phyloP scores from a whole-genome alignment of 2,113 vertebrate genomes.

The Cyanoliseus patagonus region DNA sequence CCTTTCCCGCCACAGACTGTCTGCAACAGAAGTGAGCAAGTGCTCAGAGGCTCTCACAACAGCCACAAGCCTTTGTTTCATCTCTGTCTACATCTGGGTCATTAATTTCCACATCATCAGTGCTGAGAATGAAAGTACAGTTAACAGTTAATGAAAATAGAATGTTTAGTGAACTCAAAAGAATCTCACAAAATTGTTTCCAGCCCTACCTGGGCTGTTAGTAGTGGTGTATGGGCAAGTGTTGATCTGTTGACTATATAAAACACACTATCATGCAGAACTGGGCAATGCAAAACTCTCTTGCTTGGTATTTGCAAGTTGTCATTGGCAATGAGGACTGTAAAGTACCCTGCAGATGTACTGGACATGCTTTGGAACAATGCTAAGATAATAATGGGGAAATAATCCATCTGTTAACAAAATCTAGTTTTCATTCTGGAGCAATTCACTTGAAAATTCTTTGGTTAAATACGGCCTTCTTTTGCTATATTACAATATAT shows the following conservation, averaged over 20 bases:
- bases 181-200: background rate
- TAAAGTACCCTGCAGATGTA: background rate
- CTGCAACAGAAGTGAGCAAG: background rate
- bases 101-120: background rate
- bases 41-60: background rate
- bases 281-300: background rate
- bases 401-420: constrained; percentile 3
- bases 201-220: background rate
- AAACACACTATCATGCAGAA: background rate
- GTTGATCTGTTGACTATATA: background rate
- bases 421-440: background rate
- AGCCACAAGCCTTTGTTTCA: background rate
- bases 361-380: background rate
- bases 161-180: background rate
- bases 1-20: background rate
- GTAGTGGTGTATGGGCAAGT: background rate
- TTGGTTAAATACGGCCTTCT: background rate
- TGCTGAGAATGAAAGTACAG: background rate
- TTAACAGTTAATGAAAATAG: background rate
- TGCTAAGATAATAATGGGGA: background rate
- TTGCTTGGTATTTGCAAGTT: background rate
- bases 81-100: background rate
- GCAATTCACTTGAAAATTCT: background rate
- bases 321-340: background rate
- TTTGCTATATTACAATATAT: background rate